Conservation (phyloP, 2,113 vertebrate genomes). For the Neofelis nebulosa region DNA sequence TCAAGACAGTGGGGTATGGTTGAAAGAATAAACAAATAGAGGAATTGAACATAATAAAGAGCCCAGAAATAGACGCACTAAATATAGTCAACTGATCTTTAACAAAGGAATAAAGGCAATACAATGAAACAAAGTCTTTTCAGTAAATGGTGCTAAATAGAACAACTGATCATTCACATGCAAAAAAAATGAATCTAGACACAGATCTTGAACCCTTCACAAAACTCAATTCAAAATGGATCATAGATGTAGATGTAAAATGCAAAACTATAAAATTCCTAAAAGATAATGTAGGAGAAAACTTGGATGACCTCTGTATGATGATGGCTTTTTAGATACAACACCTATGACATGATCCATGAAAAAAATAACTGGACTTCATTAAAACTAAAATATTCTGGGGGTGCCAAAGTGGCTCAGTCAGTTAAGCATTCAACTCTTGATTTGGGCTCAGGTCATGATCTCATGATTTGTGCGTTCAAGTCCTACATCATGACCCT, state of each 20-base stretch:
- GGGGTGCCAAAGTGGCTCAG: too few species aligned
- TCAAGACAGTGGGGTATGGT: background rate
- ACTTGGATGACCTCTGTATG: background rate
- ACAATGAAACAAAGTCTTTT: background rate
- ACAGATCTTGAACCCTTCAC: background rate
- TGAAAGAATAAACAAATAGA: background rate
- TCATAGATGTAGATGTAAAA: background rate
- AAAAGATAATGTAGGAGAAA: background rate
- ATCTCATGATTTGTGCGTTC: too few species aligned
- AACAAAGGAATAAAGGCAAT: background rate
- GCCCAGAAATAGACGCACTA: background rate
- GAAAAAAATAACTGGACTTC: background rate
- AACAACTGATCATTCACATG: background rate
- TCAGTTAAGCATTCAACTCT: too few species aligned
- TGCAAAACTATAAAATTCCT: background rate
- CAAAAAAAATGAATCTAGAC: background rate
- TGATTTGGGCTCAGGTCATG: too few species aligned
- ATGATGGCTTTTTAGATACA: background rate
- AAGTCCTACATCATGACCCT: too few species aligned
- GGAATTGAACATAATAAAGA: background rate
- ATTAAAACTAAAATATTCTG: background rate
- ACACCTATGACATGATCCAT: background rate
- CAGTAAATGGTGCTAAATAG: background rate
- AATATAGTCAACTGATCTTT: background rate
- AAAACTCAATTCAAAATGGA: background rate